Conservation (phyloP, 2,113 vertebrate species). For the Madoqua kirkii region DNA sequence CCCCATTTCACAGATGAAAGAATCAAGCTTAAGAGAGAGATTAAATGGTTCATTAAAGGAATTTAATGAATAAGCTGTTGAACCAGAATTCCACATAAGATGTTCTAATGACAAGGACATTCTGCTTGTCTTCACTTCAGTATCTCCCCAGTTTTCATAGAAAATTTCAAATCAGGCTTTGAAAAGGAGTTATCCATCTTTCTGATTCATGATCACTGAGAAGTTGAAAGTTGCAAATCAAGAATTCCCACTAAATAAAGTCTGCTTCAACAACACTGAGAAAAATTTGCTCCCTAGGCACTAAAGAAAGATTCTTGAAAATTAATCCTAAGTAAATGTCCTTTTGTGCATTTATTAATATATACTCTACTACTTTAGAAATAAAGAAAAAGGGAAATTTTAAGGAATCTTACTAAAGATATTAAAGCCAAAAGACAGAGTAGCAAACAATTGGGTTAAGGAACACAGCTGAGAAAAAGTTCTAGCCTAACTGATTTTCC, state of each 20-base stretch:
- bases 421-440: neutral
- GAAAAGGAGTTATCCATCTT: neutral
- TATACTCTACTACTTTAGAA: neutral
- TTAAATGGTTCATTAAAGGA: neutral
- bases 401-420: neutral
- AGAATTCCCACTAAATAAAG: neutral
- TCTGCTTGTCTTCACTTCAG: neutral
- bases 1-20: slow-evolving; percentile 8
- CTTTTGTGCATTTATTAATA: neutral
- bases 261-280: neutral
- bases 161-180: slow-evolving; percentile 20
- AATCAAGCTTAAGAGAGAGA: neutral
- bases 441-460: neutral
- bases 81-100: slow-evolving; percentile 5
- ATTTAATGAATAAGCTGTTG: neutral
- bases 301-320: neutral
- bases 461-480: neutral
- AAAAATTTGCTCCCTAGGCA: neutral
- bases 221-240: neutral
- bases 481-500: neutral
- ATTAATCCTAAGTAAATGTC: neutral
- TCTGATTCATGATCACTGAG: slow-evolving; percentile 16
- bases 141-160: slow-evolving; percentile 6
- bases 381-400: neutral
- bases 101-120: neutral